A percentile compares a stretch with the other conserved stretches of the same genome.
phyloP scores from a whole-genome alignment of 2,797 vertebrate species.

The Microctenopoma steveboyesi region DNA sequence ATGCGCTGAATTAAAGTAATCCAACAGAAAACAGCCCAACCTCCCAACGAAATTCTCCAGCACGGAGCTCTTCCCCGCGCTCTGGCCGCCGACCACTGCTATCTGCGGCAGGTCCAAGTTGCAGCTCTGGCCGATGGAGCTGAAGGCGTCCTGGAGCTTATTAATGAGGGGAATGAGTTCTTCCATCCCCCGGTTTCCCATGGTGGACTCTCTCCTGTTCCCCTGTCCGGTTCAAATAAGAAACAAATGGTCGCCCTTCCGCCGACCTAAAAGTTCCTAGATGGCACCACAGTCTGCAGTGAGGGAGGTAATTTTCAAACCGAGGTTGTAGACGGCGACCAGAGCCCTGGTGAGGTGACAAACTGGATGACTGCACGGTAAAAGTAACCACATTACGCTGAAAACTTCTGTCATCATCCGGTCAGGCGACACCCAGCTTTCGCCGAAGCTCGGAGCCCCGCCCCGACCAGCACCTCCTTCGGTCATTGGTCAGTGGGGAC shows the following conservation, averaged over 20 bases:
- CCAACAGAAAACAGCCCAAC: constrained; percentile 72
- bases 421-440: constrained; percentile 82
- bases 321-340: background rate
- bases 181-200: constrained; percentile 98
- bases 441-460: constrained; percentile 49
- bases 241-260: constrained; percentile 20
- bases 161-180: constrained; percentile 96
- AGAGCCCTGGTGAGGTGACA: background rate
- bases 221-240: constrained; percentile 23
- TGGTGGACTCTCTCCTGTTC: constrained; percentile 68
- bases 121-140: constrained; percentile 95
- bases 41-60: constrained; percentile 96
- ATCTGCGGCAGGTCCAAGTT: constrained; percentile 96
- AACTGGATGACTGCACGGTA: constrained; percentile 10
- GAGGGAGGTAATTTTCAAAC: background rate
- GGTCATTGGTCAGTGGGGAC: constrained; percentile 58
- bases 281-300: constrained; percentile 6
- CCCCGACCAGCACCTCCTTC: constrained; percentile 18
- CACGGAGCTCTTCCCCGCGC: constrained; percentile 97
- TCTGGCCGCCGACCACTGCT: constrained; percentile 96
- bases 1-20: background rate
- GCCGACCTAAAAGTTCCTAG: constrained; percentile 56
- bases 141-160: constrained; percentile 97
- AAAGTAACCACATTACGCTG: constrained; percentile 49
- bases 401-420: constrained; percentile 84